Conservation (phyloP, 2,113 vertebrate species). For the Anoura caudifer region DNA sequence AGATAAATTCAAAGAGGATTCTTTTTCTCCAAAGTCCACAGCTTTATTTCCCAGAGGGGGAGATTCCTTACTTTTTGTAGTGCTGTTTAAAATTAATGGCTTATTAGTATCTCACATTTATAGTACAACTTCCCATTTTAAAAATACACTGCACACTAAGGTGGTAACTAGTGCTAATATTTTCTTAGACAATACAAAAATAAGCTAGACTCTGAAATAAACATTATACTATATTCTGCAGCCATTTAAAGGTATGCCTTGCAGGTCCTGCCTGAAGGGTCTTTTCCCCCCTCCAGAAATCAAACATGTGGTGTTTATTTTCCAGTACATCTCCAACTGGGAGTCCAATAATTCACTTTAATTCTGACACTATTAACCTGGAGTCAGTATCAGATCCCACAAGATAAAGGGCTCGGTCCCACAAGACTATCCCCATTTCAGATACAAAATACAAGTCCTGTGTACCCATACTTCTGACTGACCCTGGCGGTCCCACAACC, state of each 20-base stretch:
- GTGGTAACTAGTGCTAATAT: background rate
- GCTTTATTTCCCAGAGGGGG: conserved; percentile 40
- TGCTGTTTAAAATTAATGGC: conserved; percentile 56
- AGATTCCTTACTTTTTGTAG: conserved; percentile 46
- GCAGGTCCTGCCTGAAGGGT: background rate
- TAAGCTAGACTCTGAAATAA: conserved; percentile 34
- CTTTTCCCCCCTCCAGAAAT: background rate
- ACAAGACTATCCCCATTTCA: background rate
- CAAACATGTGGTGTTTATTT: background rate
- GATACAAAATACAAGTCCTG: background rate
- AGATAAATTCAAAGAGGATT: background rate
- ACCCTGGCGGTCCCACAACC: background rate
- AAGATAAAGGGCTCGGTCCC: background rate
- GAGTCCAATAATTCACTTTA: background rate
- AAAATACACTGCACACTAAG: background rate
- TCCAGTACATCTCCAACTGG: background rate
- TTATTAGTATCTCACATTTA: conserved; percentile 47
- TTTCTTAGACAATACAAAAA: conserved; percentile 19
- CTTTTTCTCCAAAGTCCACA: conserved; percentile 7
- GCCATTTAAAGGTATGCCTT: background rate
- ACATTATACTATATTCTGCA: background rate
- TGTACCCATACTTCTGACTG: background rate
- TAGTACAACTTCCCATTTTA: background rate
- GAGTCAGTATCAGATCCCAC: background rate
- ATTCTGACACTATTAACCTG: background rate